A percentile compares a stretch with the other conserved stretches of the same genome.
These are phyloP conservation scores for Bergia puertoricense DNA, from an alignment of 92 coral and sea anemone genomes.

Conservation along the genomic window DNA sequence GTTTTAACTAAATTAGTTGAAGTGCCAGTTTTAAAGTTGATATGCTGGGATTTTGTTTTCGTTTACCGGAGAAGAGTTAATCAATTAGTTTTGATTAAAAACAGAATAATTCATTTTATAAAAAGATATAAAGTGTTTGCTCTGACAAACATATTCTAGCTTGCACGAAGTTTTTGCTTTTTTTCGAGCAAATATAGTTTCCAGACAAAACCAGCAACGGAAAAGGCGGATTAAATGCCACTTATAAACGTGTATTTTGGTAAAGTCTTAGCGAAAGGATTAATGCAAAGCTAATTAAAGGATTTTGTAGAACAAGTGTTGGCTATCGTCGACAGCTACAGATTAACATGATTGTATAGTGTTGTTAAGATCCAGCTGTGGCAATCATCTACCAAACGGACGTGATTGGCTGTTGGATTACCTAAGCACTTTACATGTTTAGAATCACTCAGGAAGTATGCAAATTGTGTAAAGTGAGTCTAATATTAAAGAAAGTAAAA, in stretches of 20 bases:
- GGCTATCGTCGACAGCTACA: constrained; percentile 1
- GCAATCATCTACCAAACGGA: neutral
- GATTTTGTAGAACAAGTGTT: constrained; percentile 15
- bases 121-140: neutral
- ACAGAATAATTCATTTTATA: neutral
- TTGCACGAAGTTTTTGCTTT: too few species aligned
- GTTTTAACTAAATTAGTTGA: too few species aligned
- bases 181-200: neutral
- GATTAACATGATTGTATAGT: neutral
- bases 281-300: constrained; percentile 17
- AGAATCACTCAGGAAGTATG: neutral
- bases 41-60: neutral
- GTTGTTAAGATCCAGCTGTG: constrained; percentile 13
- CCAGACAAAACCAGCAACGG: neutral
- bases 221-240: constrained; percentile 1
- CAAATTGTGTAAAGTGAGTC: neutral
- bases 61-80: too few species aligned
- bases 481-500: too few species aligned
- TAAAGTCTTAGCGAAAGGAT: neutral
- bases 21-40: too few species aligned
- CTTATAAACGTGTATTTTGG: constrained; percentile 1
- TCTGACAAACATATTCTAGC: too few species aligned
- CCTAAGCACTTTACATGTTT: neutral
- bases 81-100: neutral
- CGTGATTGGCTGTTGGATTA: neutral